Evolutionary conservation across 2,888 invertebrate genomes (phyloP).

Genomic region (Dynastes grantii): DNA sequence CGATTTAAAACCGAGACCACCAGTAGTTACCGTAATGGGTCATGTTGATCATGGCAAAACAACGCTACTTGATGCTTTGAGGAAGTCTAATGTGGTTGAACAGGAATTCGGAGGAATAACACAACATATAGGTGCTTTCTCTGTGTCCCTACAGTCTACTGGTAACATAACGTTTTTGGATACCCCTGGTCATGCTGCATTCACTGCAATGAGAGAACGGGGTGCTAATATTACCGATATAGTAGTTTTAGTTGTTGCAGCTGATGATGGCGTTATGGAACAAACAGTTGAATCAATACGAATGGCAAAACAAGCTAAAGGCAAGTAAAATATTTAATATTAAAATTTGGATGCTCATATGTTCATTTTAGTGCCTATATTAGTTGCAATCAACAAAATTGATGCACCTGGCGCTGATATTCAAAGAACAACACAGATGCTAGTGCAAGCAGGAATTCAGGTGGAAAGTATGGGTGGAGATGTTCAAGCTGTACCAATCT

Average conservation of each 20-base stretch:
- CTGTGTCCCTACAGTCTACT: constrained; percentile 75
- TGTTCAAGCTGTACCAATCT: constrained; percentile 91
- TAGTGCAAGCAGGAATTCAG: constrained; percentile 85
- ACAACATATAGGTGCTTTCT: constrained; percentile 99
- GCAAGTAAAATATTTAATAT: constrained; percentile 65
- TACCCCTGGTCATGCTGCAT: constrained; percentile 99
- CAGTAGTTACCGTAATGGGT: constrained; percentile 99
- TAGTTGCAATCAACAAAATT: constrained; percentile 98
- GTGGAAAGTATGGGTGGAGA: constrained; percentile 94
- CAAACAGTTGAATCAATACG: constrained; percentile 95
- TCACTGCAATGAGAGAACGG: constrained; percentile 92
- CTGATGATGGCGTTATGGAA: constrained; percentile 99
- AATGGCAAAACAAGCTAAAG: constrained; percentile 86
- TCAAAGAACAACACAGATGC: constrained; percentile 83
- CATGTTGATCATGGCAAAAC: constrained; percentile 99
- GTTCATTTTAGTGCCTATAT: constrained; percentile 83
- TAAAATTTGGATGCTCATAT: background rate
- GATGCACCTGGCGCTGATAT: constrained; percentile 93
- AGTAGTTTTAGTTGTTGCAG: constrained; percentile 96
- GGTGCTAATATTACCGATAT: constrained; percentile 97
- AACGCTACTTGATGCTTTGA: constrained; percentile 90
- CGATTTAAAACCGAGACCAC: constrained; percentile 83
- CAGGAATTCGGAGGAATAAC: constrained; percentile 99
- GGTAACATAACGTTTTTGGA: constrained; percentile 94
- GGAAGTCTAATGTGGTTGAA: constrained; percentile 89